phyloP scores from a whole-genome alignment of 2,797 vertebrate species.

The Malurus leucopterus region DNA sequence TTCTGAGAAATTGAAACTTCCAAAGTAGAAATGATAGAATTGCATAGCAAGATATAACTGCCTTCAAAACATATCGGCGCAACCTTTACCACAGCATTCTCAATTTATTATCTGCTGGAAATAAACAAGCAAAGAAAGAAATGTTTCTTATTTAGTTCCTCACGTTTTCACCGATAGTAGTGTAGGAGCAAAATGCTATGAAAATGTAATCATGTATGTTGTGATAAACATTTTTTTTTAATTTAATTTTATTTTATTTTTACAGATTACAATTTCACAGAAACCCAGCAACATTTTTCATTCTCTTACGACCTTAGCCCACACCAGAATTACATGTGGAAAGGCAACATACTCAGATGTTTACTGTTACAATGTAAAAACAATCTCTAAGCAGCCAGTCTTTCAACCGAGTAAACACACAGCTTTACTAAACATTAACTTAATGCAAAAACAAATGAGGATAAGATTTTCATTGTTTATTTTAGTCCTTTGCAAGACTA shows the following conservation, averaged over 20 bases:
- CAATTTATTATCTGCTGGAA: neutral
- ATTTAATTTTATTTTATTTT: no score
- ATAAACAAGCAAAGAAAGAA: neutral
- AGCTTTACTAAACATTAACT: neutral
- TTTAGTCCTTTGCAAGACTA: neutral
- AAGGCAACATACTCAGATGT: fast-evolving
- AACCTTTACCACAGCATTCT: neutral
- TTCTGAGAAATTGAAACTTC: neutral
- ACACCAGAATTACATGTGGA: neutral
- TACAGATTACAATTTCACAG: neutral
- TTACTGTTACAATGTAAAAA: neutral
- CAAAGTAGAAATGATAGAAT: neutral
- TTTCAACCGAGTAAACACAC: neutral
- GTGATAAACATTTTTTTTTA: fast-evolving
- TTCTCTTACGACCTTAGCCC: neutral
- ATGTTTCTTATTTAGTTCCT: neutral
- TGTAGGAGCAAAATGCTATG: neutral
- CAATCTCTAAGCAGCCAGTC: neutral
- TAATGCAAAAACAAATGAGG: neutral
- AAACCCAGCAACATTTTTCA: neutral
- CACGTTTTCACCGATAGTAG: neutral
- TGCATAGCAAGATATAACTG: neutral
- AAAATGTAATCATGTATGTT: neutral
- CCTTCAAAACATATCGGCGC: neutral
- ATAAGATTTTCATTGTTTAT: neutral